Base-by-base conservation (phyloP, 2,113 vertebrate genomes). In the Cheirogaleus medius region DNA sequence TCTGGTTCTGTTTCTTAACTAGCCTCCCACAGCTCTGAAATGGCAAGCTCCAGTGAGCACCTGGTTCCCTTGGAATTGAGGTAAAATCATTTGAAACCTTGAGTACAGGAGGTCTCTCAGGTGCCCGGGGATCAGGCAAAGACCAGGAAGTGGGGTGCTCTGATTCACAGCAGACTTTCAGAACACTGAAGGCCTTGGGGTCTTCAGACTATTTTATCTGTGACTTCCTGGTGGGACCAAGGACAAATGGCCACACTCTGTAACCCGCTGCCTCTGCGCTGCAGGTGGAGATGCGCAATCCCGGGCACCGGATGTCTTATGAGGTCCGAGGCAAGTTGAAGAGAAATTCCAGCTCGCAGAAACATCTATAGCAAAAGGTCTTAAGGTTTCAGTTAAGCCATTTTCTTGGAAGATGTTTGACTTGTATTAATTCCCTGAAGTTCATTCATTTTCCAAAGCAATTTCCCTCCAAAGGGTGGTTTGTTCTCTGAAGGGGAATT, bases 1-100 rank as follows among this genome's bases (percentile, higher is more conserved):
- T 17, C 69, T 94, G 73, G 71, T 84, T 83, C 92, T 97, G 93
- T 94, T 96, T 88, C 39, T 93, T 95, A 76, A 97, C 93, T 94
- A 95, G 3, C 39, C 32, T 83, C 76, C 76, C 80, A 87, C 56
- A 78, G 96, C 94, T 93, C 92, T 96, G 96, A 47, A 86, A 60
- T 83, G 69, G 60, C 44, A 29, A 56, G 76, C 15, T 60, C 68
- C 15, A 37, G 60, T 64, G 44, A 37, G 44, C 32, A 37, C 80
- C 52, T 76, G 44, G 63, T n/a, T 32, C 29, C 42, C 5, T 13
- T 73, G 34, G 82, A 94, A 58, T 8, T 42, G 47, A 49, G 56
- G 6, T 88, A 58, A 94, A 77, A 34, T 56, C 37, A 21, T 32
- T 80, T 34, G 69, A 82, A 90, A 52, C 73, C 71, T 77, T 32